Evolutionary conservation across 2,888 invertebrate genomes (phyloP), one percentile per base, ranked within the genome.

Genomic region (Epinotia ramella): DNA sequence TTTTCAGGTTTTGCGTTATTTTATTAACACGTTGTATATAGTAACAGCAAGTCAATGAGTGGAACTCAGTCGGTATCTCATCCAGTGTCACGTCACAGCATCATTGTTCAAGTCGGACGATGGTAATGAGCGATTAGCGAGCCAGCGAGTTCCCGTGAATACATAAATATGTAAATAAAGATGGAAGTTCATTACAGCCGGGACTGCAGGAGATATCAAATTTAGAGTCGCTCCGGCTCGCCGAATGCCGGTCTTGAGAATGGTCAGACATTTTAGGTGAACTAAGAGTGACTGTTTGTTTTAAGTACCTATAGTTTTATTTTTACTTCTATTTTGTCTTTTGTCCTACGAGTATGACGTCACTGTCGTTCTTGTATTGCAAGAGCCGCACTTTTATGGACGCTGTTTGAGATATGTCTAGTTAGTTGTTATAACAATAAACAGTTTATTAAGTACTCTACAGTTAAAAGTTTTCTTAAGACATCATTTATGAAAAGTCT

Each of bases 121-220:
- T 83, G 83, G 81, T 86, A 86, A 87, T 84, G 84, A 84, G 80
- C 83, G 83, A 85, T 87, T 84, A 85, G 82, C 82, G 80, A 79
- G 75, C 74, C 69, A 67, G 77, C 77, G 78, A 84, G 81, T 84
- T 84, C 83, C 84, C 85, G 83, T 84, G 87, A 87, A 88, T 88
- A 85, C 75, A 84, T 87, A 86, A 88, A 88, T 88, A 88, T 87
- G 85, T 86, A 86, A 87, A 87, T 86, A 84, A 72, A 70, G 77
- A 79, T 78, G 68, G 73, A 79, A 78, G 73, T 78, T 73, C 79
- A 78, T 81, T 80, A 77, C 75, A 68, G 71, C 73, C 68, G 72
- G 59, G 24, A 24, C 79, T 80, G 80, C 77, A 68, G 79, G 65
- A 56, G 73, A 73, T 69, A 73, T 70, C 69, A 60, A 65, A 60